A percentile compares a stretch with the other conserved stretches of the same genome.
Evolutionary conservation across 2,797 vertebrate genomes (phyloP).

Genomic region (Sebastes diaconus): DNA sequence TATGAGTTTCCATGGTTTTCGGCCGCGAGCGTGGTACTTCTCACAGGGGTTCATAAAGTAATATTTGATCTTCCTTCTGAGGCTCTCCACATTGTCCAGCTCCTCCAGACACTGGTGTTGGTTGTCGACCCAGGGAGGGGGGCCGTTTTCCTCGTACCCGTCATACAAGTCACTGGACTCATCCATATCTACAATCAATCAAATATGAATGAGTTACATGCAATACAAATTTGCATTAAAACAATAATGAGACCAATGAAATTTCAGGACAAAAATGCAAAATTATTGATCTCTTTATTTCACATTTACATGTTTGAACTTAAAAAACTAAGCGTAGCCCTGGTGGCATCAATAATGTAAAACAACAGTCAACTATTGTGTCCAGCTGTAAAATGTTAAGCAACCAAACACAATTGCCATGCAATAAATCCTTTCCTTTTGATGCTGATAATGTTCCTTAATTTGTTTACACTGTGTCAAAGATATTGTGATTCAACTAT

Average conservation of each 20-base stretch:
- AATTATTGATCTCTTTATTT: not conserved
- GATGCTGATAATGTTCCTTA: not conserved
- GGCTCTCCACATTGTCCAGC: slow-evolving; percentile 76
- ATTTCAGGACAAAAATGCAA: not conserved
- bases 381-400: not conserved
- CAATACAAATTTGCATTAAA: not conserved
- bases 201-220: not conserved
- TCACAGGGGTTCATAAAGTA: slow-evolving; percentile 99
- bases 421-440: not conserved
- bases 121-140: slow-evolving; percentile 31
- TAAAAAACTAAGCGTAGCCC: not conserved
- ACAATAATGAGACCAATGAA: not conserved
- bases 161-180: slow-evolving; percentile 49
- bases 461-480: not conserved
- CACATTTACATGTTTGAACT: not conserved
- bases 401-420: not conserved
- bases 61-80: slow-evolving; percentile 93
- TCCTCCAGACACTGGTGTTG: slow-evolving; percentile 25
- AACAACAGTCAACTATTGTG: not conserved
- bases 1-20: slow-evolving; percentile 95
- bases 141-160: slow-evolving; percentile 9
- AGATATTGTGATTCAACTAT: not conserved
- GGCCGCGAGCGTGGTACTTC: slow-evolving; percentile 92
- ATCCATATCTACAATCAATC: slow-evolving; percentile 67
- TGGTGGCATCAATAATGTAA: not conserved